Percentiles rank a stretch among this genome's conserved stretches.
Conservation (phyloP, 2,797 vertebrate genomes). For the Sebastes variabilis region DNA sequence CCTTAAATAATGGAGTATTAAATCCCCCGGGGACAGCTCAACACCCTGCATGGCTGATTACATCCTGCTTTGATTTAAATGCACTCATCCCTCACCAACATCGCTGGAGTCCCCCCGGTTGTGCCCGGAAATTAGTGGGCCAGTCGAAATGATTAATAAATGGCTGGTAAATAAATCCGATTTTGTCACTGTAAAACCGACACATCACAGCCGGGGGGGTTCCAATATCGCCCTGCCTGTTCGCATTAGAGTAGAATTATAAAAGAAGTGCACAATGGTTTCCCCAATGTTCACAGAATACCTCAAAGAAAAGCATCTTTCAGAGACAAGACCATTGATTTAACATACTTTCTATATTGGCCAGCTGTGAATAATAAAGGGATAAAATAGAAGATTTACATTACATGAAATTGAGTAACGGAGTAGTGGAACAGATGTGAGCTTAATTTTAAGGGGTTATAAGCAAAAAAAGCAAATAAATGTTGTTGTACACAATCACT, state of each 20-base stretch:
- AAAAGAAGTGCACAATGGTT: neutral
- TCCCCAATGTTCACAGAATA: neutral
- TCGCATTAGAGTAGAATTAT: neutral
- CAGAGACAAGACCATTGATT: neutral
- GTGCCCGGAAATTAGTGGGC: conserved; percentile 67
- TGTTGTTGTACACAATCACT: neutral
- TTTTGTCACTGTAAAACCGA: conserved; percentile 47
- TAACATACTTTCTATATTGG: neutral
- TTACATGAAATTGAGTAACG: neutral
- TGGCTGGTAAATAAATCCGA: conserved; percentile 69
- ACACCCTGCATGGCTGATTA: conserved; percentile 73
- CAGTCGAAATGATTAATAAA: conserved; percentile 72
- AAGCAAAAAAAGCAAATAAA: neutral
- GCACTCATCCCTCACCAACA: conserved; percentile 74
- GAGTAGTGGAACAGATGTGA: too few relatives aligned
- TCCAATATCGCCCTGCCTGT: conserved; percentile 14
- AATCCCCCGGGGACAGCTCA: conserved; percentile 58
- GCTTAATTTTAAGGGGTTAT: neutral
- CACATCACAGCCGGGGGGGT: conserved; percentile 3
- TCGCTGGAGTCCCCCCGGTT: conserved; percentile 48
- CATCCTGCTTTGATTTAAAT: conserved; percentile 80
- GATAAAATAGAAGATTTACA: neutral
- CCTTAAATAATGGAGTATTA: conserved; percentile 69
- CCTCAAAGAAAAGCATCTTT: neutral
- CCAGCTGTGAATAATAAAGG: neutral